Evolutionary conservation across 2,797 vertebrate genomes (phyloP).

Genomic region (Pseudopleuronectes americanus): DNA sequence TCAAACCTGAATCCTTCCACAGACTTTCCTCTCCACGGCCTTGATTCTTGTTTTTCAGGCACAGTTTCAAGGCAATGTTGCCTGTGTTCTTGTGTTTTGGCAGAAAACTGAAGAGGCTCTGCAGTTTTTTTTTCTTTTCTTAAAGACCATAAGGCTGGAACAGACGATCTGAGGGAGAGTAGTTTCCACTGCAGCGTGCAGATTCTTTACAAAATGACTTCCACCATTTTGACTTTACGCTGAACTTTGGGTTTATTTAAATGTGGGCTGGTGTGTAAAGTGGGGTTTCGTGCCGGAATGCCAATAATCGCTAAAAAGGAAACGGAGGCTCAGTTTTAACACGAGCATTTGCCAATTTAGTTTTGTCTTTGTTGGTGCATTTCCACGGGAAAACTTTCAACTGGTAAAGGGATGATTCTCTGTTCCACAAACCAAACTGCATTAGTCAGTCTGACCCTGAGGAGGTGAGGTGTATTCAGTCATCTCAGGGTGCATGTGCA

Average conservation of each 20-base stretch:
- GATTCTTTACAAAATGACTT: constrained; percentile 5
- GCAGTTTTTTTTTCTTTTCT: not conserved
- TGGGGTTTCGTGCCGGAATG: not conserved
- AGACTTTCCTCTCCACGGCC: not conserved
- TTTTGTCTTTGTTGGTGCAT: not conserved
- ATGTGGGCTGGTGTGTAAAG: not conserved
- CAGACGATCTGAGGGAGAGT: constrained; percentile 8
- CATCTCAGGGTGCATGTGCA: not conserved
- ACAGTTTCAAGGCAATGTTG: not conserved
- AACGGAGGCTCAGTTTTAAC: not conserved
- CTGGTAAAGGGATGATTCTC: too few species aligned
- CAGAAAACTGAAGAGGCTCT: constrained; percentile 3
- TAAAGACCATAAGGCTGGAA: constrained; percentile 15
- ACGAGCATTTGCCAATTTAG: not conserved
- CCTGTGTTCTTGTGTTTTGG: not conserved
- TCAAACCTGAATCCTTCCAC: not conserved
- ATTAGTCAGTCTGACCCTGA: not conserved
- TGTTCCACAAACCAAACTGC: too few species aligned
- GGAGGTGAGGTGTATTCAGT: constrained; percentile 1
- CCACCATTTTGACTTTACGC: constrained; percentile 4
- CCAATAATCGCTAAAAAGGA: not conserved
- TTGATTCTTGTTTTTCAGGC: constrained; percentile 13
- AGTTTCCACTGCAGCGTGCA: constrained; percentile 17
- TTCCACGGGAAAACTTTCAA: constrained; percentile 2
- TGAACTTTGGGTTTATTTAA: constrained; percentile 1